Percentiles rank a stretch among this genome's conserved stretches.
Conservation (phyloP, 1,140 invertebrate species). For the Psix sp. region DNA sequence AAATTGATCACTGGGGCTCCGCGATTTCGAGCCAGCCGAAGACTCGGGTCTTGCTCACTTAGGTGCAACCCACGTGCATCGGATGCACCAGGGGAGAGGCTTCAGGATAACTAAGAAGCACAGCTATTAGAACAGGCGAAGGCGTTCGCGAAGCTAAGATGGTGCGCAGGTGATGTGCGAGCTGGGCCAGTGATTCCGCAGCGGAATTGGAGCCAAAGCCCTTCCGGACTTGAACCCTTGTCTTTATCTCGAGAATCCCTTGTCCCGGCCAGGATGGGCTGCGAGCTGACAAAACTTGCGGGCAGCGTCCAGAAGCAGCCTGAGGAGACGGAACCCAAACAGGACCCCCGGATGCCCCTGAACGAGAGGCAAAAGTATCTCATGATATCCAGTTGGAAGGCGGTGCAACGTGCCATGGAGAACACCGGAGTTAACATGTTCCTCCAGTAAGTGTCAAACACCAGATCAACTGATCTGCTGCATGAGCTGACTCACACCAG, state of each 20-base stretch:
- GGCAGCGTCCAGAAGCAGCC: slow-evolving; percentile 76
- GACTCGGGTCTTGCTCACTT: slow-evolving; percentile 9
- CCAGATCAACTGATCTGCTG: no score
- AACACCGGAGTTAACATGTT: slow-evolving; percentile 93
- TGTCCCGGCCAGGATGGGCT: slow-evolving; percentile 81
- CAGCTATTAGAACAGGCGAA: background rate
- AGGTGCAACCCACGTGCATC: slow-evolving; percentile 37
- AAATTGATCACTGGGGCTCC: slow-evolving; percentile 57
- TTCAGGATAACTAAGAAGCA: no score
- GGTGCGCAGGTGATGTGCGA: slow-evolving; percentile 28
- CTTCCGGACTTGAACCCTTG: slow-evolving; percentile 7
- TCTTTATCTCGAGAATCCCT: background rate
- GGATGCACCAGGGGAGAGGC: background rate
- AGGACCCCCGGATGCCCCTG: slow-evolving; percentile 87
- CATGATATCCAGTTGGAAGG: slow-evolving; percentile 93
- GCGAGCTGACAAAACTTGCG: slow-evolving; percentile 86
- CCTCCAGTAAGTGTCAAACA: slow-evolving; percentile 87
- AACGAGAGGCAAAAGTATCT: slow-evolving; percentile 91
- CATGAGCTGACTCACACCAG: no score
- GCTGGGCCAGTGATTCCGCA: slow-evolving; percentile 10
- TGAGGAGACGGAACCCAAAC: slow-evolving; percentile 79
- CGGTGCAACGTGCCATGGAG: slow-evolving; percentile 90
- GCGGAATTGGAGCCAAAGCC: background rate
- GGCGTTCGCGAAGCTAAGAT: slow-evolving; percentile 4
- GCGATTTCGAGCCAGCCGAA: slow-evolving; percentile 35